Evolutionary conservation across 2,113 vertebrate species (phyloP).

Genomic region (Caretta caretta): DNA sequence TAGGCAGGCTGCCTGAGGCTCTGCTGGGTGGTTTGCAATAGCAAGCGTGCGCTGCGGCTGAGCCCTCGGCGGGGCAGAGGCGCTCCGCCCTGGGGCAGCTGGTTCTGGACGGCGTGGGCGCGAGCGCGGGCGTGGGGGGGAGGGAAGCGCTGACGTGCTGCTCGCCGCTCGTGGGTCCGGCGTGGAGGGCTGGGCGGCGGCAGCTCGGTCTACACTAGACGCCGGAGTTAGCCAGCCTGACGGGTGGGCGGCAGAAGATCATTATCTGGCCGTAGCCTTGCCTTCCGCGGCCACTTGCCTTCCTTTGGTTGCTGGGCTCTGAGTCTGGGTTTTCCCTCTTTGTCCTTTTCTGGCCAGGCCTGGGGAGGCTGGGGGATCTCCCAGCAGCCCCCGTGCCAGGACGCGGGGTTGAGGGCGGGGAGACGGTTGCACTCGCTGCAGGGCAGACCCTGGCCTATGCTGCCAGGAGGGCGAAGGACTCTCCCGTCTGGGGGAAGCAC

Average conservation of each 20-base stretch:
- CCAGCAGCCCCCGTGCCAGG: slow-evolving; percentile 76
- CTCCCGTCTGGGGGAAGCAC: slow-evolving; percentile 85
- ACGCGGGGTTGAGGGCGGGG: slow-evolving; percentile 77
- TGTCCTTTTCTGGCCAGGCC: slow-evolving; percentile 77
- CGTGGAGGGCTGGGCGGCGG: slow-evolving; percentile 82
- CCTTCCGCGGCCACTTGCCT: slow-evolving; percentile 81
- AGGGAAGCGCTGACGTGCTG: slow-evolving; percentile 71
- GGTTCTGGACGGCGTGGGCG: not conserved
- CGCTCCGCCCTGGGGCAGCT: slow-evolving; percentile 56
- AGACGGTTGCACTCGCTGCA: slow-evolving; percentile 74
- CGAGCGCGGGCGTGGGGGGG: slow-evolving; percentile 42
- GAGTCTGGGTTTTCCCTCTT: slow-evolving; percentile 83
- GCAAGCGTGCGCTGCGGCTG: slow-evolving; percentile 59
- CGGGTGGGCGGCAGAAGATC: slow-evolving; percentile 73
- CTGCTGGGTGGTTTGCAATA: slow-evolving; percentile 46
- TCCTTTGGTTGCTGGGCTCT: slow-evolving; percentile 83
- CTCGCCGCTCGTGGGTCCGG: slow-evolving; percentile 69
- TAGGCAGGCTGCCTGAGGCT: slow-evolving; percentile 56
- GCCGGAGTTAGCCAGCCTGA: slow-evolving; percentile 67
- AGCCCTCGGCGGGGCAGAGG: slow-evolving; percentile 41
- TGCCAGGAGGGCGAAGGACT: slow-evolving; percentile 90
- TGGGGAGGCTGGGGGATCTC: slow-evolving; percentile 79
- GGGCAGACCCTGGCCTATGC: slow-evolving; percentile 71
- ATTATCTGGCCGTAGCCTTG: slow-evolving; percentile 89
- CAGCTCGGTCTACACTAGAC: slow-evolving; percentile 73